These are phyloP conservation scores for Dicrurus megarhynchus DNA, from an alignment of 2,113 vertebrate genomes.

Conservation along the genomic window DNA sequence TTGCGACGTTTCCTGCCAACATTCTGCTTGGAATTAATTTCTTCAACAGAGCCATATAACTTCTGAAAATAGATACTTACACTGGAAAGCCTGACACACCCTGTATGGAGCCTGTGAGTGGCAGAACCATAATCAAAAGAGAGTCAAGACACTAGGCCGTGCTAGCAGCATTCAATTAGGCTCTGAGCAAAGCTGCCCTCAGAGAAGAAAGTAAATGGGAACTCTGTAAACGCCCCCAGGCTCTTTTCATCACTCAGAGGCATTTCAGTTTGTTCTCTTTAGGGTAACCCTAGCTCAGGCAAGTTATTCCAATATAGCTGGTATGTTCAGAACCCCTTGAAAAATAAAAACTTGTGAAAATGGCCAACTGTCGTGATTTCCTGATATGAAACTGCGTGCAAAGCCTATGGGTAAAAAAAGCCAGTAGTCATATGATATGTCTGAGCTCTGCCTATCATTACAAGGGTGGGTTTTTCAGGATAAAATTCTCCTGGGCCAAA, in stretches of 20 bases:
- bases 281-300: neutral
- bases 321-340: neutral
- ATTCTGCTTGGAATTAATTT: conserved; percentile 7
- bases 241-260: neutral
- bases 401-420: neutral
- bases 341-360: neutral
- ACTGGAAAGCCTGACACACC: conserved; percentile 20
- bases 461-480: conserved; percentile 23
- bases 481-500: conserved; percentile 37
- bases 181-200: neutral
- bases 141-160: neutral
- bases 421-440: neutral
- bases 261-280: neutral
- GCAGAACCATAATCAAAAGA: conserved; percentile 17
- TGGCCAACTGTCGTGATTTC: neutral
- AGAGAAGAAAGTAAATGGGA: conserved; percentile 33
- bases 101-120: neutral
- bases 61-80: conserved; percentile 49
- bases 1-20: neutral
- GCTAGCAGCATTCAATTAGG: neutral
- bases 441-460: conserved; percentile 41
- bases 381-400: neutral
- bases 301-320: neutral
- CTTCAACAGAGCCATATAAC: neutral
- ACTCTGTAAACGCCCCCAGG: neutral